Evolutionary conservation across 2,888 invertebrate genomes (phyloP), one percentile per base, ranked within the genome.

Genomic region (Tenthredo amoena): DNA sequence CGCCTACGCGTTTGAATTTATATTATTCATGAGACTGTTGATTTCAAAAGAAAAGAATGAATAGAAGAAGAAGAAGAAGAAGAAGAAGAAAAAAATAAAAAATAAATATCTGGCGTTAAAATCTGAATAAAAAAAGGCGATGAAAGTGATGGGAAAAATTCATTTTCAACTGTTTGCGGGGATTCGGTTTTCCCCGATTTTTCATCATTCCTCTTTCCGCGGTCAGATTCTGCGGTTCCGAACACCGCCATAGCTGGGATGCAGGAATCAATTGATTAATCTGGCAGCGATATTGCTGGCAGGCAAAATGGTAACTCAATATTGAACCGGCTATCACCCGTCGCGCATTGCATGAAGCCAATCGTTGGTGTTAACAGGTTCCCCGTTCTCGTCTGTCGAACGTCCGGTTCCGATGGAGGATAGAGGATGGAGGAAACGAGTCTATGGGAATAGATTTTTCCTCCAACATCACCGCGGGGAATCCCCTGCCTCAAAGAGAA

Each of bases 341-440:
- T 62, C 37, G 62, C 40, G 81, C 58, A 58, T 58, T 21, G 58
- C 58, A 40, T 50, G 81, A 81, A 58, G 81, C 62, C 81, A 81
- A 81, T 87, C 87, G 87, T 86, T 87, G 86, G 86, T 87, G 86
- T 88, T 88, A 89, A 89, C 86, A 87, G 88, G 87, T 87, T 87
- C 86, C 87, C 87, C 88, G 86, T 87, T 87, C 86, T 87, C 86
- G 88, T 89, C 88, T 89, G 87, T 50, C 82, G 72, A 87, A 87
- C 88, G 88, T 89, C 87, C 89, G 87, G 87, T 87, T 87, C 40
- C 81, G 43, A 77, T 40, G 15, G 34, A 55, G 55, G 21, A 77
- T 21, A 10, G 34, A 77, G 77, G 21, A 77, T 40, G 26, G 31
- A 77, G 77, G 77, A 77, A 77, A 77, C 77, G 50, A 9, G 43